phyloP scores from a whole-genome alignment of 2,113 vertebrate genomes.

The Notiomystis cincta region DNA sequence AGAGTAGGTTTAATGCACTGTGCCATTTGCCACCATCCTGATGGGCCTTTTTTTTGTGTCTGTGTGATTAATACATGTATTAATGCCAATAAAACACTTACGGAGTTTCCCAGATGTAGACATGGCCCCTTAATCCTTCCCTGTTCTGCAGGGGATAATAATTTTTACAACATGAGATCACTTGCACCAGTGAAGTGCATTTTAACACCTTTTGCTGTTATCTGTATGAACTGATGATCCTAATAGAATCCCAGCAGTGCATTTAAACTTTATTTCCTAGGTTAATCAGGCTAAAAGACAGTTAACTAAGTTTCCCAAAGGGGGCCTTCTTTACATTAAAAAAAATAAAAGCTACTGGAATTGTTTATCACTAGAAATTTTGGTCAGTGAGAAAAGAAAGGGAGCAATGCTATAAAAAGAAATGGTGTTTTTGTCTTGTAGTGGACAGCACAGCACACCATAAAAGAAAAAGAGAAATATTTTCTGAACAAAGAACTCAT shows the following conservation, averaged over 20 bases:
- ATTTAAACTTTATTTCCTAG: conserved; percentile 66
- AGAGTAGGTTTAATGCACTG: neutral
- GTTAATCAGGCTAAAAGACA: conserved; percentile 70
- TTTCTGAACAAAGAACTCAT: conserved; percentile 59
- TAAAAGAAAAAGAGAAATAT: neutral
- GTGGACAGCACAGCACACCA: neutral
- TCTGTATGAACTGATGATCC: conserved; percentile 30
- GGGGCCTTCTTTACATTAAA: neutral
- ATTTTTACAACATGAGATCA: conserved; percentile 68
- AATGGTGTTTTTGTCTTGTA: conserved; percentile 18
- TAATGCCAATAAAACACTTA: conserved; percentile 28
- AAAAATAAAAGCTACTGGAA: neutral
- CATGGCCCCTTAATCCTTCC: conserved; percentile 44
- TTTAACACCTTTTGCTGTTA: conserved; percentile 52
- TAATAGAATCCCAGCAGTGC: conserved; percentile 52
- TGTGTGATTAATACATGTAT: neutral
- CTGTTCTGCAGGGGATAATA: conserved; percentile 54
- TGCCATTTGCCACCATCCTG: neutral
- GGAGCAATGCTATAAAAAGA: neutral
- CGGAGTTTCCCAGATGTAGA: neutral
- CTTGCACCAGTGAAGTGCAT: conserved; percentile 35
- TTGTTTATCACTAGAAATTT: conserved; percentile 23
- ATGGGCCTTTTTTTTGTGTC: neutral
- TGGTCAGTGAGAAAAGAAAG: neutral
- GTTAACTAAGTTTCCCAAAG: conserved; percentile 51